Evolutionary conservation across 2,888 invertebrate genomes (phyloP).

Genomic region (Phania funesta): DNA sequence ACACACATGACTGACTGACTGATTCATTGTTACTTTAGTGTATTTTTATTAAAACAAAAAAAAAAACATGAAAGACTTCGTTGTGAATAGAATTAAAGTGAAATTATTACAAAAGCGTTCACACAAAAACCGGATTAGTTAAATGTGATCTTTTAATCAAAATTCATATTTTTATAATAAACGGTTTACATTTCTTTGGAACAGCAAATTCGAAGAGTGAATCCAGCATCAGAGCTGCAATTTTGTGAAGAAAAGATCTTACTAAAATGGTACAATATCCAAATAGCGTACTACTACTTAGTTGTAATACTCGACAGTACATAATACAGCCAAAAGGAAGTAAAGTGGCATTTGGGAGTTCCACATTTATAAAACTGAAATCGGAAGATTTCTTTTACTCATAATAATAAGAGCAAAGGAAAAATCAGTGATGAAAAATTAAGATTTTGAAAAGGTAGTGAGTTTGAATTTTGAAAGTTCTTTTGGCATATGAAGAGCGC

Average conservation of each 20-base stretch:
- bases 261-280: no score
- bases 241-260: background rate
- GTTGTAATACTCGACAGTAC: no score
- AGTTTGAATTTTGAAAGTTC: no score
- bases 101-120: conserved; percentile 37
- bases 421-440: no score
- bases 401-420: no score
- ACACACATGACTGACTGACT: conserved; percentile 59
- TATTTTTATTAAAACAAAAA: background rate
- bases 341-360: no score
- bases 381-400: no score
- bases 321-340: no score
- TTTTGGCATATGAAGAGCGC: no score
- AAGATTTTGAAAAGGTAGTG: no score
- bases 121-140: conserved; percentile 63
- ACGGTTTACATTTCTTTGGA: background rate
- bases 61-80: background rate
- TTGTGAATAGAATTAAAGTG: conserved; percentile 28
- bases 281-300: no score
- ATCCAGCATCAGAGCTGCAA: background rate
- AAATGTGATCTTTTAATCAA: conserved; percentile 53
- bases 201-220: background rate
- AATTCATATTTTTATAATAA: conserved; percentile 15
- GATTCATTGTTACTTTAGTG: conserved; percentile 27
- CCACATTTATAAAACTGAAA: no score